phyloP scores from a whole-genome alignment of 2,113 vertebrate genomes.

The Sphaerodactylus townsendi region DNA sequence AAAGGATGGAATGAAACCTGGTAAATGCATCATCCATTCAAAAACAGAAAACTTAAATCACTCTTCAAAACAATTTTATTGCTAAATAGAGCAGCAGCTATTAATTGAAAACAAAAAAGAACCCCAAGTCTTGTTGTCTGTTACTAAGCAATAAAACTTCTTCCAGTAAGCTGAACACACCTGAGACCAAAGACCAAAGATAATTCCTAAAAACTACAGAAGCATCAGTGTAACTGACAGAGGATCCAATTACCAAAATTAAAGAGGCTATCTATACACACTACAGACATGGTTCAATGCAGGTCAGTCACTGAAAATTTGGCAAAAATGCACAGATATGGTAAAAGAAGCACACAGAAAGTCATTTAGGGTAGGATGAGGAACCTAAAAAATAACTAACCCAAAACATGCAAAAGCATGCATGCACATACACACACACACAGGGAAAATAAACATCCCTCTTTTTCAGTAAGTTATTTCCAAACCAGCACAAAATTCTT shows the following conservation, averaged over 20 bases:
- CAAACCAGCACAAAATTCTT: constrained; percentile 57
- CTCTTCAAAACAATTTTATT: constrained; percentile 44
- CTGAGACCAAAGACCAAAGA: constrained; percentile 55
- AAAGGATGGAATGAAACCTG: constrained; percentile 30
- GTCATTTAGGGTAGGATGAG: constrained; percentile 76
- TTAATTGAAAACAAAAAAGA: constrained; percentile 39
- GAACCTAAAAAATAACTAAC: constrained; percentile 62
- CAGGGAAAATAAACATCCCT: constrained; percentile 55
- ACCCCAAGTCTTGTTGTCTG: constrained; percentile 34
- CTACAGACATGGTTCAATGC: constrained; percentile 50
- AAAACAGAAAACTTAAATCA: constrained; percentile 9
- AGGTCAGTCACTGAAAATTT: constrained; percentile 73
- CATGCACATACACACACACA: constrained; percentile 48
- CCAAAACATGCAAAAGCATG: constrained; percentile 53
- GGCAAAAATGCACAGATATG: constrained; percentile 76
- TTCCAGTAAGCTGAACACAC: constrained; percentile 65
- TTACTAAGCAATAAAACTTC: constrained; percentile 70
- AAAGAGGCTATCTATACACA: constrained; percentile 64
- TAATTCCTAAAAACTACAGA: constrained; percentile 52
- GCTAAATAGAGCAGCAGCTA: constrained; percentile 52
- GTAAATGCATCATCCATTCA: constrained; percentile 3
- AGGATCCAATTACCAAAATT: constrained; percentile 62
- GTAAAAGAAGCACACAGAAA: constrained; percentile 81
- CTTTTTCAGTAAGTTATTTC: constrained; percentile 46
- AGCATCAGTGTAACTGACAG: constrained; percentile 55